Evolutionary conservation across 2,888 invertebrate genomes (phyloP).

Genomic region (Melieria picta): DNA sequence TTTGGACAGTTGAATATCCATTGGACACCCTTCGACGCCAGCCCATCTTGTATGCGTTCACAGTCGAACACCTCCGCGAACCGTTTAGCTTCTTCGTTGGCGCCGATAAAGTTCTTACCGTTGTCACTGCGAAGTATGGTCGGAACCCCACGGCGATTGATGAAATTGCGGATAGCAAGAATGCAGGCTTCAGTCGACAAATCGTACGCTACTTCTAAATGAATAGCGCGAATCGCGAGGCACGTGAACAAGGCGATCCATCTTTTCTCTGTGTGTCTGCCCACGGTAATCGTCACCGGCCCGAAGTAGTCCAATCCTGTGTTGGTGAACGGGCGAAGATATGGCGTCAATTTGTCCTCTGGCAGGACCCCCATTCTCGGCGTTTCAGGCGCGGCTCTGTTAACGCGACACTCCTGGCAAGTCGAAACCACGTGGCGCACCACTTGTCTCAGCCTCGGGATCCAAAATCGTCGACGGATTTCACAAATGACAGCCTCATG

Average conservation of each 20-base stretch:
- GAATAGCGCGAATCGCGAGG: constrained; percentile 19
- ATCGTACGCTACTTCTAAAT: constrained; percentile 22
- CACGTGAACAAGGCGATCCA: constrained; percentile 34
- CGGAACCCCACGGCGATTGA: constrained; percentile 34
- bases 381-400: too few relatives aligned
- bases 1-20: constrained; percentile 17
- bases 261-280: constrained; percentile 33
- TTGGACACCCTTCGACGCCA: constrained; percentile 8
- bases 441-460: too few relatives aligned
- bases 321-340: too few relatives aligned
- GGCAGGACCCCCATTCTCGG: too few relatives aligned
- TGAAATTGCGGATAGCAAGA: constrained; percentile 21
- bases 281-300: too few relatives aligned
- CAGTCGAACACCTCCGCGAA: constrained; percentile 6
- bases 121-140: constrained; percentile 40
- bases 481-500: too few relatives aligned
- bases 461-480: too few relatives aligned
- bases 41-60: background rate
- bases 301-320: too few relatives aligned
- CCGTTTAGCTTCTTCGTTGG: constrained; percentile 23
- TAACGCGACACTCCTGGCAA: too few relatives aligned
- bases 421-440: too few relatives aligned
- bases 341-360: too few relatives aligned
- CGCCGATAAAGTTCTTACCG: constrained; percentile 40
- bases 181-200: constrained; percentile 22